Base-by-base conservation (phyloP, 2,113 vertebrate genomes). In the Sylvilagus bachmani region DNA sequence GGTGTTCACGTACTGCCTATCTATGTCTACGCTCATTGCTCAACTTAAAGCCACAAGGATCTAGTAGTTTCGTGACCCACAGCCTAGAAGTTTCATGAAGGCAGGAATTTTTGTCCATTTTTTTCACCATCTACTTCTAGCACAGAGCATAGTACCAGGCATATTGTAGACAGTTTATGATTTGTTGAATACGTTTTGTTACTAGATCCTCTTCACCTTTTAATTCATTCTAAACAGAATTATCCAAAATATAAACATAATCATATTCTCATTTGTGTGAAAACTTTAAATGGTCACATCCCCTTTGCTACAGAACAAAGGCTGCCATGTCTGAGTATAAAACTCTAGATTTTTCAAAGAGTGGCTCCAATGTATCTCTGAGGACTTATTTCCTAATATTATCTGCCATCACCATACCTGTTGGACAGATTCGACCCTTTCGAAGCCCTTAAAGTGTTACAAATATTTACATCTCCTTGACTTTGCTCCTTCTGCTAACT, bases 211-310 rank as follows among this genome's bases (percentile, higher is more conserved):
- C 70, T 91, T 55, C 36, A 29, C 25, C 6, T 44, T 78, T 66
- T 81, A 55, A 77, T 77, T 70, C 21, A 82, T 29, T 78, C 24
- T 69, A 64, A 5, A 31, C 33, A 25, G 25, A 86, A 86, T 55
- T 77, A 82, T 49, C 19, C 25, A 44, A 91, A 62, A 85, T 22
- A 51, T 79, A 86, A n/a, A 49, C 29, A 86, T 33, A 64, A 31
- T 51, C 13, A 27, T 62, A 61, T 74, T 17, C 19, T 67, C 33
- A 75, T n/a, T 55, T 86, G 11, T 77, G 44, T 29, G 77, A 53
- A 70, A 67, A 2, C 61, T 44, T 38, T 51, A 24, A n/a, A 9
- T 21, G 9, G 4, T 64, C n/a, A 29, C 14, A 24, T 91, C 73
- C 51, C 16, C 25, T 74, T 73, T 74, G 29, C 49, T 70, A 8